A percentile compares a stretch with the other conserved stretches of the same genome.
These are phyloP conservation scores for Ophion obscuratus DNA, from an alignment of 2,888 invertebrate genomes.

Conservation along the genomic window DNA sequence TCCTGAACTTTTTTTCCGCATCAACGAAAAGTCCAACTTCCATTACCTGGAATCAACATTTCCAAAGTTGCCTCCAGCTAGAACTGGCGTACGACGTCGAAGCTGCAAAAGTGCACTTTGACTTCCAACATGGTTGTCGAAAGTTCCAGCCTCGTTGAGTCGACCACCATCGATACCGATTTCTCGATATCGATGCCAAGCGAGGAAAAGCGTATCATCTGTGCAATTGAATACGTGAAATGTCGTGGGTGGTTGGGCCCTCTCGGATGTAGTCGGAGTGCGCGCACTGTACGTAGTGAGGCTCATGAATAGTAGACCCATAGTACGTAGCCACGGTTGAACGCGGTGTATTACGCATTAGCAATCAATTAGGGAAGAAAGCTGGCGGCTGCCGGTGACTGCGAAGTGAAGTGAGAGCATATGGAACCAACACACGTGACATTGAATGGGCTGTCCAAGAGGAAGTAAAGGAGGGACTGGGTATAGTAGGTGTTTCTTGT, in stretches of 20 bases:
- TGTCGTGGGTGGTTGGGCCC: not conserved
- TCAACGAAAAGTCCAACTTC: too few relatives aligned
- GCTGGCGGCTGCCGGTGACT: slow-evolving; percentile 43
- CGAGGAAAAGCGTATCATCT: not conserved
- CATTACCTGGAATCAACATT: not conserved
- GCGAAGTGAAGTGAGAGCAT: slow-evolving; percentile 47
- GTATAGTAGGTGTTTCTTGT: slow-evolving; percentile 45
- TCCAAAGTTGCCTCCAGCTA: not conserved
- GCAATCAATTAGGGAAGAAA: slow-evolving; percentile 70
- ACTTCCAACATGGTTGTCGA: not conserved
- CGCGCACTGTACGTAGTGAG: slow-evolving; percentile 14
- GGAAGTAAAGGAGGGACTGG: slow-evolving; percentile 49
- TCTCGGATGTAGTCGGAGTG: not conserved
- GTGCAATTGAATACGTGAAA: not conserved
- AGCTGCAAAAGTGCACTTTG: not conserved
- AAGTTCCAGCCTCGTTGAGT: not conserved
- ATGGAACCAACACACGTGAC: slow-evolving; percentile 45
- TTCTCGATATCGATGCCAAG: not conserved
- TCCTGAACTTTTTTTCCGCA: too few relatives aligned
- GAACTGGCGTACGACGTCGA: not conserved
- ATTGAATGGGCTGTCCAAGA: slow-evolving; percentile 48
- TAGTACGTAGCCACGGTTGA: slow-evolving; percentile 7
- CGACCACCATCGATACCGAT: not conserved
- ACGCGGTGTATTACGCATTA: slow-evolving; percentile 63
- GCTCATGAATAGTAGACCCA: slow-evolving; percentile 18